A percentile compares a stretch with the other conserved stretches of the same genome.
These are phyloP conservation scores for Cydia fagiglandana DNA, from an alignment of 1,140 invertebrate species.

Conservation along the genomic window DNA sequence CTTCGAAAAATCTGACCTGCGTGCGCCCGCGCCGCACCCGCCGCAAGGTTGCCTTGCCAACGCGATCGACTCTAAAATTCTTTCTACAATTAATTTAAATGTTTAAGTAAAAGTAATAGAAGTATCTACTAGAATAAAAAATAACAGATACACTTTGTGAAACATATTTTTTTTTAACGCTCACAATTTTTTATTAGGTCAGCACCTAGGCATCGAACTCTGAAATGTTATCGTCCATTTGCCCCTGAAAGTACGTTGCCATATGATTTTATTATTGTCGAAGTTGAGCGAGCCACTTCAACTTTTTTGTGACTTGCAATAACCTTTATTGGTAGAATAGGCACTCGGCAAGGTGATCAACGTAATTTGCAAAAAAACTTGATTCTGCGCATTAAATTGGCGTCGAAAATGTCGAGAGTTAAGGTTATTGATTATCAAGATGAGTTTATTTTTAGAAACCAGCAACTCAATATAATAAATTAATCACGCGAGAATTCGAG, in stretches of 20 bases:
- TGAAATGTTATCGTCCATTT: constrained; percentile 58
- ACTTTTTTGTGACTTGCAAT: constrained; percentile 44
- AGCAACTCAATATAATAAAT: neutral
- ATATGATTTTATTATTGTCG: constrained; percentile 12
- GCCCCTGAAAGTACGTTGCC: constrained; percentile 38
- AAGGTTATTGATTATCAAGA: constrained; percentile 23
- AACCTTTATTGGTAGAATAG: constrained; percentile 57
- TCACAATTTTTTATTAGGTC: constrained; percentile 28
- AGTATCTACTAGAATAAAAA: neutral
- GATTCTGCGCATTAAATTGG: constrained; percentile 23
- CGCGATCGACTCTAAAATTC: constrained; percentile 35
- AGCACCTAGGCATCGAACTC: constrained; percentile 17
- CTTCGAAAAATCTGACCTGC: constrained; percentile 78
- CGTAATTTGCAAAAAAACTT: constrained; percentile 48
- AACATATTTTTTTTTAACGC: constrained; percentile 36
- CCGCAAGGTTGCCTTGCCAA: constrained; percentile 65
- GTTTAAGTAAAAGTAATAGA: neutral
- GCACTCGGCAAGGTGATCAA: constrained; percentile 48
- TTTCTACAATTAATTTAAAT: constrained; percentile 9
- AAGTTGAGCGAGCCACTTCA: neutral
- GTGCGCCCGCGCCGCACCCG: constrained; percentile 42
- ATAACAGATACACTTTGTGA: neutral
- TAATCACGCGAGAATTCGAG: neutral
- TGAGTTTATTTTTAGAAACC: constrained; percentile 14
- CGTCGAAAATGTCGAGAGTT: constrained; percentile 27